Evolutionary conservation across 1,140 invertebrate species (phyloP), one percentile per base, ranked within the genome.

Genomic region (Papilio polyxenes): DNA sequence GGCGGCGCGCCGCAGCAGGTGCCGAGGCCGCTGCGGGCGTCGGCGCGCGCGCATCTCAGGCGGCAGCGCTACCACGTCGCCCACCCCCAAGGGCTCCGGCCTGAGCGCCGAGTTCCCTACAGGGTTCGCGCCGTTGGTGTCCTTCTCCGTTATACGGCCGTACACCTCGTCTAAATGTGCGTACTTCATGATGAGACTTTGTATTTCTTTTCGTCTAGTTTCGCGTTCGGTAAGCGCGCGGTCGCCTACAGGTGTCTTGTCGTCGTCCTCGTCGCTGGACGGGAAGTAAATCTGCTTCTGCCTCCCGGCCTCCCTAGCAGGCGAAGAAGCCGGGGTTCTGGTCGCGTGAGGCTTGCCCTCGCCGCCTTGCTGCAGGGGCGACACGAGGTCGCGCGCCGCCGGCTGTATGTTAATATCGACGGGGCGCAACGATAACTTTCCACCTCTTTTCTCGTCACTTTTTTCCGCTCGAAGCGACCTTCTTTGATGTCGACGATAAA

Each of bases 181-280:
- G 89, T 98, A 98, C 85, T 97, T 97, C 93, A 96, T 95, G 62
- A 98, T 97, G 10, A 98, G 92, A 83, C 96, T 96, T 89, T 97
- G 96, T 11, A 98, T 97, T 88, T 98, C 97, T 84, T 97, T 97
- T 5, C 97, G 95, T 84, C 96, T 96, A 17, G 96, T 96, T 89
- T 97, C 97, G 31, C 97, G 95, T 82, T 97, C 97, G 81, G 95
- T 95, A 10, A 97, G 93, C 9, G 95, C 94, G 0, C 95, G 95
- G 87, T 96, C 95, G 48, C 94, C 93, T 7, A 95, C 94, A 0
- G 95, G 95, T 0, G 95, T 95, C 80, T 95, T 95, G 49, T 95
- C 93, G 65, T 95, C 94, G 82, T 95, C 95, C 84, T 95, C 95
- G 48, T 94, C 94, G 81, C 89, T 93, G 13, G 92, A 92, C 15